Base-by-base conservation (phyloP, 2,797 vertebrate species). In the Falco berigora region DNA sequence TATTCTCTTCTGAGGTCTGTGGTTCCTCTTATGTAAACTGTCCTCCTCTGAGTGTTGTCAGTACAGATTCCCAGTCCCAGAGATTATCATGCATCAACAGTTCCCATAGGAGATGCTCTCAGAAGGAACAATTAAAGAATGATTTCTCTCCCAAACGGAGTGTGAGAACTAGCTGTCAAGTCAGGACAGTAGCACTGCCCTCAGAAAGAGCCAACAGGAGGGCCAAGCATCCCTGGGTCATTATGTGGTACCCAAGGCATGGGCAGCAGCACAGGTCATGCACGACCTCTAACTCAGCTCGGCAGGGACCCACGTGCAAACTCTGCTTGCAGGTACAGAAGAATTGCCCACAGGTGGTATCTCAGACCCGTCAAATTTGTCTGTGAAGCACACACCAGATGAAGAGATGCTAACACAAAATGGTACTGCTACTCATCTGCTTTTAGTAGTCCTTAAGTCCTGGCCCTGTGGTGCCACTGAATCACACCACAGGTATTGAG, bases 41-140 rank as follows among this genome's bases (percentile, higher is more conserved):
- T 72, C 75, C 89, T 97, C 81, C 78, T 72, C 61, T 40, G 46
- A 68, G 69, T 3, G 25, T 86, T 89, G 78, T 25, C 89, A 74
- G 75, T 53, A 55, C 55, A 89, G 68, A 49, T 22, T 40, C 55
- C 56, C 68, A 90, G 4, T 34, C 55, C 62, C 74, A 80, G 58
- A 55, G 82, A 86, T n/a, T 36, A 68, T 68, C 0, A 1, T 27
- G n/a, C 34, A n/a, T 42, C 56, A 66, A 12, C n/a, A 77, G 36
- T 38, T 62, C 64, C 34, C 17, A 5, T 3, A 66, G 38, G 46
- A 85, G 38, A 23, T 53, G 14, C 46, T 74, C 55, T 52, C 14
- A 25, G 58, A 58, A 75, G 46, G 55, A 91, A 64, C 27, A 66
- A 42, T 64, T 68, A 38, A 22, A 86, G 68, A 8, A 47, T 3